Evolutionary conservation across 2,888 invertebrate species (phyloP).

Genomic region (Thymelicus sylvestris): DNA sequence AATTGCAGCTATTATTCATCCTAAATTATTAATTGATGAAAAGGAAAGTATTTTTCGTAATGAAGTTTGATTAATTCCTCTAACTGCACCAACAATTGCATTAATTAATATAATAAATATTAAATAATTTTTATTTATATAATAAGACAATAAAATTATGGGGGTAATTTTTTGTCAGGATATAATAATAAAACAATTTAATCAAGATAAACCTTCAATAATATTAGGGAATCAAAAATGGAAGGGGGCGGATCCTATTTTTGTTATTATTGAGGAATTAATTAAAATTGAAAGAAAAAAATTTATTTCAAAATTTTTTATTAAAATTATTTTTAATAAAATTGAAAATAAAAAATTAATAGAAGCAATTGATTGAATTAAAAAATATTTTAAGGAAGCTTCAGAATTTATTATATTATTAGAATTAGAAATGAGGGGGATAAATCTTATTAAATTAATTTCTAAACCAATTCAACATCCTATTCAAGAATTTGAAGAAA

Average conservation of each 20-base stretch:
- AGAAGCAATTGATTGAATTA: conserved; percentile 85
- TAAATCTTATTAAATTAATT: conserved; percentile 86
- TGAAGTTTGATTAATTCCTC: conserved; percentile 82
- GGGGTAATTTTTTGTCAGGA: conserved; percentile 88
- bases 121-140: conserved; percentile 71
- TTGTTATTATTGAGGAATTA: conserved; percentile 76
- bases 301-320: conserved; percentile 64
- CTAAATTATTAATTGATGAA: conserved; percentile 87
- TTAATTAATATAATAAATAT: conserved; percentile 73
- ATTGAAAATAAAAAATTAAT: conserved; percentile 80
- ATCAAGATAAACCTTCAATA: conserved; percentile 84
- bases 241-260: conserved; percentile 85
- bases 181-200: conserved; percentile 82
- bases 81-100: conserved; percentile 76
- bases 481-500: conserved; percentile 70
- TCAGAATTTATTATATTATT: conserved; percentile 79
- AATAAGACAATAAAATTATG: conserved; percentile 81
- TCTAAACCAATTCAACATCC: conserved; percentile 86
- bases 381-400: conserved; percentile 86
- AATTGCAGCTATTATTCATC: conserved; percentile 81
- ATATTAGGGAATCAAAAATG: conserved; percentile 86
- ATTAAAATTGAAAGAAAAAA: conserved; percentile 60
- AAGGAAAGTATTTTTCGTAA: conserved; percentile 85
- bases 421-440: conserved; percentile 80
- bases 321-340: conserved; percentile 65